A percentile compares a stretch with the other conserved stretches of the same genome.
phyloP scores from a whole-genome alignment of 2,797 vertebrate species.

The Cottoperca gobio region DNA sequence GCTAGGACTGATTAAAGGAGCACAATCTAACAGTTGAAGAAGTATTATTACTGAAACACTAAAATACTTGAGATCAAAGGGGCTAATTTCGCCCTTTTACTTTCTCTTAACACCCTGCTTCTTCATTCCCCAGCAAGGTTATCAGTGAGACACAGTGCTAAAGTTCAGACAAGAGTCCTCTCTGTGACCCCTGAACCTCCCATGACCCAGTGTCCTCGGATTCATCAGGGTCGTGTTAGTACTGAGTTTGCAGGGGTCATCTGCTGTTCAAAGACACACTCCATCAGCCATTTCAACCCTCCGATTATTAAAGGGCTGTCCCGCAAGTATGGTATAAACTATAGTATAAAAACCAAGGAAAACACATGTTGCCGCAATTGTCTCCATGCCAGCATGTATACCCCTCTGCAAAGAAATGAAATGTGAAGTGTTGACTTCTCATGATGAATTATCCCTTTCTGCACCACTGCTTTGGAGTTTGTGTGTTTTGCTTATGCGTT shows the following conservation, averaged over 20 bases:
- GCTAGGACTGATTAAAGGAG: not conserved
- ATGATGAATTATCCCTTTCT: constrained; percentile 53
- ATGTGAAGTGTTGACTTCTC: constrained; percentile 54
- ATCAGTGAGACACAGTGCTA: constrained; percentile 64
- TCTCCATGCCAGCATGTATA: constrained; percentile 22
- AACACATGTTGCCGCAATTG: constrained; percentile 1
- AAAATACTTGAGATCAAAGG: constrained; percentile 1
- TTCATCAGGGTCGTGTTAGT: constrained; percentile 72
- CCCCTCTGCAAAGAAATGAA: constrained; percentile 35
- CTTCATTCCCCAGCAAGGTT: constrained; percentile 68
- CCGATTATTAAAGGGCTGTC: constrained; percentile 41
- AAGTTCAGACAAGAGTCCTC: constrained; percentile 77
- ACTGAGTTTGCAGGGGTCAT: constrained; percentile 69
- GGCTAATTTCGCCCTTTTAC: constrained; percentile 30
- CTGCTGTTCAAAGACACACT: constrained; percentile 70
- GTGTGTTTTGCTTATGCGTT: constrained; percentile 41
- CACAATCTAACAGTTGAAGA: not conserved
- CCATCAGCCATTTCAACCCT: constrained; percentile 30
- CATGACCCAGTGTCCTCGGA: constrained; percentile 68
- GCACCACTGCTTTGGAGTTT: constrained; percentile 35
- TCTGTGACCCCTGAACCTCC: constrained; percentile 72
- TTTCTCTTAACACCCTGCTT: constrained; percentile 49
- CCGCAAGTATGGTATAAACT: constrained; percentile 2
- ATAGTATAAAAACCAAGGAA: constrained; percentile 6
- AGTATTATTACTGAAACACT: not conserved